These are phyloP conservation scores for Neoascia interrupta DNA, from an alignment of 2,888 invertebrate genomes.

Conservation along the genomic window DNA sequence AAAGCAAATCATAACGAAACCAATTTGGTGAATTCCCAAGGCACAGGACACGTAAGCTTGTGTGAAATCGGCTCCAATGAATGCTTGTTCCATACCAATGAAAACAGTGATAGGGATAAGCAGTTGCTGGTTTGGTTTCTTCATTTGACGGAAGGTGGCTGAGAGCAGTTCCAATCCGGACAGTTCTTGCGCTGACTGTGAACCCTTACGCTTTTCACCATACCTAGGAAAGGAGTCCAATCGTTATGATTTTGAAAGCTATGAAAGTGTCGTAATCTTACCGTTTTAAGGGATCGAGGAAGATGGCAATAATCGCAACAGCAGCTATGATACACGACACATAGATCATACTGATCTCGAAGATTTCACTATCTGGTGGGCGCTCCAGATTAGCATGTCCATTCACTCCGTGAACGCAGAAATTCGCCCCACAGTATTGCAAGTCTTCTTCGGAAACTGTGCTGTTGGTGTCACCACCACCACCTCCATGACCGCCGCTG, in stretches of 20 bases:
- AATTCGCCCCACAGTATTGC: constrained; percentile 88
- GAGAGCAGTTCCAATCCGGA: constrained; percentile 90
- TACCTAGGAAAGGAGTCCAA: no score
- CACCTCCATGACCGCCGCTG: constrained; percentile 85
- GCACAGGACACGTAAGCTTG: constrained; percentile 92
- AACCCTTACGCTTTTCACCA: constrained; percentile 89
- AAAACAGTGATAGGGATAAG: constrained; percentile 97
- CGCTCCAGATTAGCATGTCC: constrained; percentile 88
- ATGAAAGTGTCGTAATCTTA: constrained; percentile 74
- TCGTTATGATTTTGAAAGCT: background rate
- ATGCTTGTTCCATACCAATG: constrained; percentile 98
- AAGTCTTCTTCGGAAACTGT: constrained; percentile 81
- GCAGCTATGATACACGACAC: constrained; percentile 92
- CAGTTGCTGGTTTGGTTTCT: constrained; percentile 94
- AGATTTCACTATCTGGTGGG: constrained; percentile 92
- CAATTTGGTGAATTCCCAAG: constrained; percentile 94
- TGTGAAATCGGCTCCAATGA: constrained; percentile 94
- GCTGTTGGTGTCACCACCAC: constrained; percentile 77
- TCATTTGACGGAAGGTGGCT: constrained; percentile 93
- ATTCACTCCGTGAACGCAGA: constrained; percentile 87
- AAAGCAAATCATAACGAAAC: constrained; percentile 98
- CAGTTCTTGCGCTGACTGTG: constrained; percentile 87
- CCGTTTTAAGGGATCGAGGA: constrained; percentile 95
- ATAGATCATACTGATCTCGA: constrained; percentile 93
- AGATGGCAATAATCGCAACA: constrained; percentile 90